phyloP scores from a whole-genome alignment of 2,797 vertebrate species.

The Muscicapa comitata region DNA sequence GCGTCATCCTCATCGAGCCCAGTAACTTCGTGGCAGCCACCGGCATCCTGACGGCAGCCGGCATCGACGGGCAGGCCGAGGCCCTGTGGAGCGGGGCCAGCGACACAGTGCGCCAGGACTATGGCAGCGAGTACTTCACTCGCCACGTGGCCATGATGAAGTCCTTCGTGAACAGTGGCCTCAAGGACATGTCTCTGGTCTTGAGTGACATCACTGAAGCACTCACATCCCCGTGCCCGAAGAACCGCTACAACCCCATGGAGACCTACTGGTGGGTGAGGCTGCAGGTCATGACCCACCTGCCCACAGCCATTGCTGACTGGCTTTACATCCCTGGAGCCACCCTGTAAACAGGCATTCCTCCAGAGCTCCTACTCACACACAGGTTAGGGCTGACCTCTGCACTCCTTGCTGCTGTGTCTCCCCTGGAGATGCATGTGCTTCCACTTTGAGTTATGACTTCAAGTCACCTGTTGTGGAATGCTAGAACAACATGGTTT shows the following conservation, averaged over 20 bases:
- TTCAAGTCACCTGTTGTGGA: not conserved
- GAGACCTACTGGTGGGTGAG: conserved; percentile 85
- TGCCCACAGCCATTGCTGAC: conserved; percentile 82
- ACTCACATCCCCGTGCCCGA: conserved; percentile 75
- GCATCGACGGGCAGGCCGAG: conserved; percentile 71
- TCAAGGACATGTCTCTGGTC: conserved; percentile 73
- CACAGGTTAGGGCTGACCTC: not conserved
- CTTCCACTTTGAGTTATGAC: not conserved
- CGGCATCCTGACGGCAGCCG: conserved; percentile 77
- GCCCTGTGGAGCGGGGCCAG: conserved; percentile 81
- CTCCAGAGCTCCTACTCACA: not conserved
- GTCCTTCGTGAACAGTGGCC: conserved; percentile 78
- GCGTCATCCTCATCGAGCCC: conserved; percentile 83
- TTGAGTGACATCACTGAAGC: conserved; percentile 81
- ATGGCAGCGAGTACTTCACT: conserved; percentile 79
- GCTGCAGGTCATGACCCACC: conserved; percentile 81
- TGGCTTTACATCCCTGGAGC: conserved; percentile 74
- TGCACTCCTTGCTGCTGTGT: not conserved
- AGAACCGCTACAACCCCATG: conserved; percentile 81
- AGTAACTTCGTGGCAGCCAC: conserved; percentile 86
- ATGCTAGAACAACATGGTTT: not conserved
- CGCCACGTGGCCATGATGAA: conserved; percentile 76
- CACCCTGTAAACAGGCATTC: not conserved
- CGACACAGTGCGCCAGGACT: conserved; percentile 75
- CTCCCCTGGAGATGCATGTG: not conserved